Evolutionary conservation across 2,797 vertebrate genomes (phyloP), one percentile per base, ranked within the genome.

Genomic region (Taeniopygia guttata): DNA sequence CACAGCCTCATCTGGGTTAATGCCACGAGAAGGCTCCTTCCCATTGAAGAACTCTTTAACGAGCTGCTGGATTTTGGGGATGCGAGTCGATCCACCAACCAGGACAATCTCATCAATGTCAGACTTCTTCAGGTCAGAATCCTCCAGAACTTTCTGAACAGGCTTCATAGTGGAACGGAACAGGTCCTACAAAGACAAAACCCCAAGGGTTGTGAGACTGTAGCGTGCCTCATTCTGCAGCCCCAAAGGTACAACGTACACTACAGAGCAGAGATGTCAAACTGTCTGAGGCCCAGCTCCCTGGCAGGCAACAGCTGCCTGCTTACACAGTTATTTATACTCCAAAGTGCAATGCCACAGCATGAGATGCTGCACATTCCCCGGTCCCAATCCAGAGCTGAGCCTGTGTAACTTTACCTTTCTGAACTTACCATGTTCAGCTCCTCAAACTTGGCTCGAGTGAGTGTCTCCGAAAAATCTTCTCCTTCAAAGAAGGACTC

Each of bases 131-230:
- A 99, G 97, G 90, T 99, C 98, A 67, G 99, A 96, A 87, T 99
- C 99, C 72, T 99, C 99, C 93, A 99, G 92, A 9, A 99, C 99
- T 92, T 99, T 99, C 97, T 99, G 99, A 22, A 99, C 99, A 48
- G 99, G 99, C 93, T 99, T 99, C 99, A 99, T 98, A 46, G 99
- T 99, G 91, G 99, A 99, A 52, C 98, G 98, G 98, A 99, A 99
- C 59, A 99, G 97, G 84, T 99, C 99, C 98, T 98, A 80, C 26
- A 36, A 94, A 52, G 48, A 64, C 11, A 59, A 25, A 15, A 32
- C 0, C 18, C 36, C 30, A 46, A 29, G 1, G 30, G 67, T 27
- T 45, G 60, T 48, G 16, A 30, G 68, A 19, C 42, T 36, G 4
- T 20, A 69, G 16, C n/a, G 7, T 2, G 0, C 20, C 3, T 5